Percentiles rank a stretch among this genome's conserved stretches.
Conservation (phyloP, 64 coral and sea anemone species). For the Montipora foliosa region DNA sequence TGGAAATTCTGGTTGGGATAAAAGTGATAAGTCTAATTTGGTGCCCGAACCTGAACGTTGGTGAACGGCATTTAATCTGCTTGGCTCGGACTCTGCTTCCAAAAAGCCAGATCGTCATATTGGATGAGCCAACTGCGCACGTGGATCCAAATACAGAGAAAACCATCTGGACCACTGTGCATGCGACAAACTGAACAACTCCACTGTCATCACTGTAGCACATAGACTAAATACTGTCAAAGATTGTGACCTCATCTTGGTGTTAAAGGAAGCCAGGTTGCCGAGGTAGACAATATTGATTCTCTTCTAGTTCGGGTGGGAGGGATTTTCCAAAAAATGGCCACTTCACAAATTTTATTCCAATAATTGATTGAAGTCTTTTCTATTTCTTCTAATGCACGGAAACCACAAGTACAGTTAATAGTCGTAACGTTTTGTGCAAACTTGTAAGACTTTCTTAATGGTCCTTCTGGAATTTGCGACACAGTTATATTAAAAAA, state of each 20-base stretch:
- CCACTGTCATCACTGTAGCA: conserved; percentile 58
- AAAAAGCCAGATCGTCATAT: conserved; percentile 50
- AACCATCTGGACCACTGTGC: conserved; percentile 24
- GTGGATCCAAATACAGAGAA: conserved; percentile 53
- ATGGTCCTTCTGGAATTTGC: too few species aligned
- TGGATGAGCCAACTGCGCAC: conserved; percentile 53
- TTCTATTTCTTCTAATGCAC: too few species aligned
- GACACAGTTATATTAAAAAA: too few species aligned
- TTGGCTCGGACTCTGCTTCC: conserved; percentile 47
- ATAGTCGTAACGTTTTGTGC: too few species aligned
- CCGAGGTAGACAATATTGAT: neutral
- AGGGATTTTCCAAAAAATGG: neutral
- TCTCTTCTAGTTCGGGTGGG: neutral
- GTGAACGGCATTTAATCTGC: conserved; percentile 59
- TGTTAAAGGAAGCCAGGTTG: conserved; percentile 3
- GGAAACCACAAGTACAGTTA: too few species aligned
- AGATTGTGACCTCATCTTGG: conserved; percentile 46
- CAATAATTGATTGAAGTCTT: neutral
- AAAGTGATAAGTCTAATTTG: too few species aligned
- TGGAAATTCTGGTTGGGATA: too few species aligned
- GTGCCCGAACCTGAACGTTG: conserved; percentile 11
- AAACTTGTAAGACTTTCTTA: too few species aligned
- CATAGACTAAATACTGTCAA: conserved; percentile 37
- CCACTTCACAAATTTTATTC: neutral
- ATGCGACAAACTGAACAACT: conserved; percentile 26